Evolutionary conservation across 1,140 invertebrate genomes (phyloP), one percentile per base, ranked within the genome.

Genomic region (Drosophila orosa): DNA sequence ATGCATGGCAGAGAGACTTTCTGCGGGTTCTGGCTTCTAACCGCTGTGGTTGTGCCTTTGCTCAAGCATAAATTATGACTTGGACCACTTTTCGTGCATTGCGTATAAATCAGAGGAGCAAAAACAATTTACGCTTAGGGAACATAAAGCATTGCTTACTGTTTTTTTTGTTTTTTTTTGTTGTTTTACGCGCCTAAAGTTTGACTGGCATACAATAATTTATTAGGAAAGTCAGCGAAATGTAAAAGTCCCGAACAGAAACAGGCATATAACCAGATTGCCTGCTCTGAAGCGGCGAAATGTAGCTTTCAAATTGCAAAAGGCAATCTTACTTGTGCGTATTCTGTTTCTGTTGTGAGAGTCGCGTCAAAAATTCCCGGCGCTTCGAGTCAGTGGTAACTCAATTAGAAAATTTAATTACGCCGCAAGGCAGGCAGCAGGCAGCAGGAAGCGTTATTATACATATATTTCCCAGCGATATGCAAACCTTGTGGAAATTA

Each of bases 401-500:
- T 89, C 74, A 84, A 87, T 89, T 89, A 84, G 80, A 84, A 78
- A 89, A 89, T 87, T 74, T 89, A 80, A 89, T 84, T 84, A 75
- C 29, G 57, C 44, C 40, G 27, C 59, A 19, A 58, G 63, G 47
- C 56, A 55, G 59, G 25, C 25, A 17, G n/a, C n/a, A 31, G 29
- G 29, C 7, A 17, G 12, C 33, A 22, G 33, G 27, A 29, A 37
- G 44, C 42, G 58, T 61, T 74, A 48, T 63, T 33, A 62, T 19
- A 15, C 42, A 57, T 48, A 48, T n/a, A 35, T 61, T 74, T 63
- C 27, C 25, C 61, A 12, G 13, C 50, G 50, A 37, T 24, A 39
- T 48, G 22, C 10, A 79, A 45, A 55, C 31, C 27, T 27, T 45
- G 19, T 37, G 54, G 39, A 69, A 69, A 69, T 68, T 47, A 45